Percentiles rank a stretch among this genome's conserved stretches.
phyloP scores from a whole-genome alignment of 2,797 vertebrate genomes.

The Mastacembelus armatus region DNA sequence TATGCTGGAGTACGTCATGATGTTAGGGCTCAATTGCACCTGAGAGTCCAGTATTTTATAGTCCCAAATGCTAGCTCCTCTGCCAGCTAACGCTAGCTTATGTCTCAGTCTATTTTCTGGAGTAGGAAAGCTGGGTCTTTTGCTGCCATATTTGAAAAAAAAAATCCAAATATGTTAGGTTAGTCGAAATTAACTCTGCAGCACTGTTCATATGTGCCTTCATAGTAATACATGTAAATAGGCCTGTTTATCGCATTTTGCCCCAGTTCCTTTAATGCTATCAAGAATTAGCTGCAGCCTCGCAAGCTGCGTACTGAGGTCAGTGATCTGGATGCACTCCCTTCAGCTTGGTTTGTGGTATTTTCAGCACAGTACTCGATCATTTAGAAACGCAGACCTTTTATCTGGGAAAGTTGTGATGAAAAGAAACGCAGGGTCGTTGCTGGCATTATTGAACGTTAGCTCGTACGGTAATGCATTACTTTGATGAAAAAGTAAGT shows the following conservation, averaged over 20 bases:
- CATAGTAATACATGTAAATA: accelerated
- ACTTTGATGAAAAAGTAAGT: too few relatives aligned
- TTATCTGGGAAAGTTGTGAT: too few relatives aligned
- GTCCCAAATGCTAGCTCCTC: conserved; percentile 27
- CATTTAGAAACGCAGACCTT: neutral
- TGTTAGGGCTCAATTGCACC: too few relatives aligned
- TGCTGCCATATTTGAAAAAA: neutral
- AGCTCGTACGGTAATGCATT: too few relatives aligned
- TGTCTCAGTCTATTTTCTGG: conserved; percentile 25
- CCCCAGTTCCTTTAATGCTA: neutral
- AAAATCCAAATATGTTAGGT: neutral
- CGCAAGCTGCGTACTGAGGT: conserved; percentile 46
- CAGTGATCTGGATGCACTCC: neutral
- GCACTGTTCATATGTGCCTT: neutral
- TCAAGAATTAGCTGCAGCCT: conserved; percentile 22
- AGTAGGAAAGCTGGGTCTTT: neutral
- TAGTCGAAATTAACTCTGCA: accelerated
- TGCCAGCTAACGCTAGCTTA: conserved; percentile 36
- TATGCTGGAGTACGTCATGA: neutral
- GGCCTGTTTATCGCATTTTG: neutral
- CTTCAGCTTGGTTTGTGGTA: neutral
- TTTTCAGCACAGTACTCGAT: accelerated
- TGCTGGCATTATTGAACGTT: too few relatives aligned
- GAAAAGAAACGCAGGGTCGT: too few relatives aligned
- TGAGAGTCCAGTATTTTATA: conserved; percentile 1